Evolutionary conservation across 1,140 invertebrate genomes (phyloP), one percentile per base, ranked within the genome.

Genomic region (Sipha flava): DNA sequence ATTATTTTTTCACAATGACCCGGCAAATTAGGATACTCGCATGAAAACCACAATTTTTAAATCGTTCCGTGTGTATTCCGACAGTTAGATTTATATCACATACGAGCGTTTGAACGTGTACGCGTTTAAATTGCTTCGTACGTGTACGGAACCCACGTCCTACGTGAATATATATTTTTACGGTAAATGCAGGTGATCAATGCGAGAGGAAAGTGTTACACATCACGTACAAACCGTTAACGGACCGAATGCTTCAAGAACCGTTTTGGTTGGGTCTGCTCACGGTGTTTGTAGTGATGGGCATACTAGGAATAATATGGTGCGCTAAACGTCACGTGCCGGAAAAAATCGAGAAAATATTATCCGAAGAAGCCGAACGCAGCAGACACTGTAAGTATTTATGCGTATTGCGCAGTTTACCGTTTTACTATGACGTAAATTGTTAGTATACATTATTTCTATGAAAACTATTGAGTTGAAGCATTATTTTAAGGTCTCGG

Each of bases 211-310:
- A 89, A 34, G 89, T 91, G 86, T 83, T 88, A 79, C 85, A 88
- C 82, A 91, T 92, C 81, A 90, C 90, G 1, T 91, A 89, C 84
- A 91, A 90, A 81, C 91, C 91, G 2, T 83, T 92, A 29, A 90
- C 90, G 52, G 87, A 92, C 79, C 84, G 92, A 29, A 93, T 94
- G 92, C 86, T 94, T 6, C 90, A 93, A 82, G 92, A 94, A 84
- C 92, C 92, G 0, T 94, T 94, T 85, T 94, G 92, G 92, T 85
- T 94, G 18, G 92, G 92, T 2, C 86, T 94, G 18, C 92, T 94
- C 83, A 92, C 92, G 0, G 92, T 94, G 12, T 91, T 90, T 79
- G 88, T 91, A 6, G 92, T 94, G 9, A 87, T 94, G 81, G 89
- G 88, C 47, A 87, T 92, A 26, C 91, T 94, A 81, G 91, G 91